Conservation (phyloP, 2,888 invertebrate genomes). For the Cephonodes hylas region DNA sequence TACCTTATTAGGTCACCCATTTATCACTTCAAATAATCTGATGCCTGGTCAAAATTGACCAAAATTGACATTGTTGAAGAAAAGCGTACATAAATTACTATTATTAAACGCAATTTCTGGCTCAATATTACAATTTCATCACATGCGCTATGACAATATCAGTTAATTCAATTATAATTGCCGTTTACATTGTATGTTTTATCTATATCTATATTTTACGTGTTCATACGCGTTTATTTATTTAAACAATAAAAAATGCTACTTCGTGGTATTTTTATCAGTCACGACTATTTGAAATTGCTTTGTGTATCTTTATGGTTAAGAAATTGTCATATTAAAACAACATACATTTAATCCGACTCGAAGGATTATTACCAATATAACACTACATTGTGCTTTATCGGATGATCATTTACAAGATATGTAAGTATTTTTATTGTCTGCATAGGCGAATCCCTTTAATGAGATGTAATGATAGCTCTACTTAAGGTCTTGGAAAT, state of each 20-base stretch:
- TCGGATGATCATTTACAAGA: no score
- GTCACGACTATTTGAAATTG: not conserved
- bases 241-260: not conserved
- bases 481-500: no score
- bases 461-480: no score
- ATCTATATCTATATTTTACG: not conserved
- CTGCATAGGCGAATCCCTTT: no score
- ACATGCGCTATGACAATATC: not conserved
- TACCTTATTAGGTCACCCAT: no score
- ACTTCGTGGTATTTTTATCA: not conserved
- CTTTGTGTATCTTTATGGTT: not conserved
- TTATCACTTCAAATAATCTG: no score
- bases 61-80: no score
- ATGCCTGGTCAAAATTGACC: no score
- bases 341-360: not conserved
- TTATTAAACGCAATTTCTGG: not conserved
- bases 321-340: not conserved
- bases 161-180: not conserved
- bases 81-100: not conserved
- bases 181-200: not conserved
- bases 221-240: not conserved
- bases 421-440: no score
- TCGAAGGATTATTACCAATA: not conserved
- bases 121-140: not conserved
- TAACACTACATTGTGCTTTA: not conserved